phyloP scores from a whole-genome alignment of 2,797 vertebrate genomes.

The Tenualosa thibaudeaui region DNA sequence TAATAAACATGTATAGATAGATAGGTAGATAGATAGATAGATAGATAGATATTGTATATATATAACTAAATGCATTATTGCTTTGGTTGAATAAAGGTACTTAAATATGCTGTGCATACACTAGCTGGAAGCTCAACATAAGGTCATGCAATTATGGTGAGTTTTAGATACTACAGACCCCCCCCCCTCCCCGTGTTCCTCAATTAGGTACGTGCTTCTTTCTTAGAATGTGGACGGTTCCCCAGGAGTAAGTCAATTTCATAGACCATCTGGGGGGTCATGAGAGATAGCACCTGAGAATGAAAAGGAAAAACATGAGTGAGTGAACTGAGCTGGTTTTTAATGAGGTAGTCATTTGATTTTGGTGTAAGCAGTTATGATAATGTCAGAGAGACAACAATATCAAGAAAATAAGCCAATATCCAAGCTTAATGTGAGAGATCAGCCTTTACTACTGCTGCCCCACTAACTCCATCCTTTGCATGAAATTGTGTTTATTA shows the following conservation, averaged over 20 bases:
- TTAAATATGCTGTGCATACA: not conserved
- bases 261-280: slow-evolving; percentile 15
- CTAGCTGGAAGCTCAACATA: not conserved
- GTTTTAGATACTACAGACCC: not conserved
- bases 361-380: not conserved
- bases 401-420: not conserved
- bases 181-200: not conserved
- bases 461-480: too few species aligned
- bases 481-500: too few species aligned
- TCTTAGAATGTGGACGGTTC: slow-evolving; percentile 29
- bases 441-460: too few species aligned
- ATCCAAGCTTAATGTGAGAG: too few species aligned
- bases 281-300: slow-evolving; percentile 48
- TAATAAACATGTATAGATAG: not conserved
- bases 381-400: not conserved
- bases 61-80: slow-evolving; percentile 2
- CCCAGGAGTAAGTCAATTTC: slow-evolving; percentile 28
- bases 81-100: slow-evolving; percentile 8
- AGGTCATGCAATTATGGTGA: not conserved
- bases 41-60: not conserved
- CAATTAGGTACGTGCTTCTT: slow-evolving; percentile 8
- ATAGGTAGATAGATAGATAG: not conserved
- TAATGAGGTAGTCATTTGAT: not conserved
- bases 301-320: not conserved
- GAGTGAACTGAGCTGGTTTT: not conserved